Evolutionary conservation across 2,797 vertebrate species (phyloP), one percentile per base, ranked within the genome.

Genomic region (Dendrocincla fuliginosa): DNA sequence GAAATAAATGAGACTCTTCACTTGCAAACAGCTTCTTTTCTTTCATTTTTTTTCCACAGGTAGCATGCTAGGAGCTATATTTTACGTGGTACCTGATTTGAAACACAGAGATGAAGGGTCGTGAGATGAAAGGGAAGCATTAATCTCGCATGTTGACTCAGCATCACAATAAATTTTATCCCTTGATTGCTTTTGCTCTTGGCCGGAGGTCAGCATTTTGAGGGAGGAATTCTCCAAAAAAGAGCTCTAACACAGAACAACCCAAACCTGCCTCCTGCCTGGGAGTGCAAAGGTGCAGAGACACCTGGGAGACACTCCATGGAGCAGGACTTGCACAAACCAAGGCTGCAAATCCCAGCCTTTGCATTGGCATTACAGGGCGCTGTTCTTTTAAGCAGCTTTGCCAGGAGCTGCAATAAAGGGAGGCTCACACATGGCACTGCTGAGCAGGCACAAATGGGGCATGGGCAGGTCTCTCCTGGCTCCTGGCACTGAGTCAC

Each of bases 141-240:
- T 89, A 81, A 95, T 95, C 96, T 94, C 22, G 0, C 33, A 6
- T 9, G 50, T 86, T 89, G 89, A 67, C 73, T 91, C 92, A 87
- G 88, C 78, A 86, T 37, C 81, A 53, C 67, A 60, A 93, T 77
- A 87, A 87, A 89, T 92, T 89, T 87, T 61, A n/a, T 57, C 75
- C 73, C 92, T 49, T 78, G 60, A 90, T 86, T 96, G 94, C 85
- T 94, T 97, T 81, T 64, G 55, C 93, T 96, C 27, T 19, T 86
- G 82, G 49, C 81, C 81, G 37, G 87, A 90, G 89, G 87, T 92
- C 61, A 87, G 80, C n/a, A 30, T 46, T 94, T 93, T 52, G 2
- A 6, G 86, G 42, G 19, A 84, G 42, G 39, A 55, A 85, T 49
- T 77, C 73, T 83, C 56, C 11, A 49, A 18, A 67, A 64, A 37